Conservation (phyloP, 2,113 vertebrate genomes). For the Leucosticte australis region DNA sequence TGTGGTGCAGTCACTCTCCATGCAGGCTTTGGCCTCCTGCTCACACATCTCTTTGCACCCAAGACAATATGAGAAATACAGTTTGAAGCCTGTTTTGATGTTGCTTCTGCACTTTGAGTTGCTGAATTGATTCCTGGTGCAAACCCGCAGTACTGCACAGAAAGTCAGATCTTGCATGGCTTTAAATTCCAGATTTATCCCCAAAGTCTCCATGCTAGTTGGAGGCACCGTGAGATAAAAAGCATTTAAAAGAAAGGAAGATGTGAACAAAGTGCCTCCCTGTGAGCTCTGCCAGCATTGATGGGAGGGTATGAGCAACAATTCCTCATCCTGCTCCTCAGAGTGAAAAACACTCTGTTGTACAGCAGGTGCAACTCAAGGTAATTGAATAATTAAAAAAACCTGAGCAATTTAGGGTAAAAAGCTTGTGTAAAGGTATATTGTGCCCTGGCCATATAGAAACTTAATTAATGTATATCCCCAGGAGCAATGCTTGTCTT, state of each 20-base stretch:
- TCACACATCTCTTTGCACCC: neutral
- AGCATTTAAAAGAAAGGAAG: neutral
- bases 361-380: neutral
- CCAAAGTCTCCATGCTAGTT: neutral
- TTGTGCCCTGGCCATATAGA: neutral
- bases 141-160: neutral
- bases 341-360: neutral
- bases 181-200: neutral
- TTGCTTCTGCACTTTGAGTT: neutral
- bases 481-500: neutral
- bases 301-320: neutral
- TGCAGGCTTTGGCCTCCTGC: neutral
- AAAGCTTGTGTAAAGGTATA: neutral
- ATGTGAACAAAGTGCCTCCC: neutral
- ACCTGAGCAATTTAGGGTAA: neutral
- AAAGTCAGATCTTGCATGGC: neutral
- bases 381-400: neutral
- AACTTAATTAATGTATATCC: slow-evolving; percentile 35
- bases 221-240: neutral
- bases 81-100: neutral
- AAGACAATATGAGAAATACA: neutral
- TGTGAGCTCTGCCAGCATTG: neutral
- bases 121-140: neutral
- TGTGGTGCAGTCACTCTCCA: neutral
- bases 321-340: neutral